These are phyloP conservation scores for Chrysodeixis includens DNA, from an alignment of 2,888 invertebrate genomes.

Conservation along the genomic window DNA sequence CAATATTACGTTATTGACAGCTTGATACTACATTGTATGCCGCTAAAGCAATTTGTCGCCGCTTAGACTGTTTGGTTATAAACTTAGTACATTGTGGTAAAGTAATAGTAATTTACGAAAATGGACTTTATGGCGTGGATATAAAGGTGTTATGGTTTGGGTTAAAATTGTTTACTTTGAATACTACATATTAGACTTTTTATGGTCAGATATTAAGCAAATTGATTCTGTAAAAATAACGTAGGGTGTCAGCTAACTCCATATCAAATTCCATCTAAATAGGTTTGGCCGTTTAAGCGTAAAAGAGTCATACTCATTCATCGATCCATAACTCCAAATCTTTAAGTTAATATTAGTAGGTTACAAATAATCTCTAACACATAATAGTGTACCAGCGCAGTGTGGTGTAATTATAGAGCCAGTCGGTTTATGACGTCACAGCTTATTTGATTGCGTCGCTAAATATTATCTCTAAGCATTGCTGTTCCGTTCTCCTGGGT, in stretches of 20 bases:
- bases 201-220: no score
- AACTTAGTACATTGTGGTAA: conserved; percentile 1
- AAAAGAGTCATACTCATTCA: no score
- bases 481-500: conserved; percentile 34
- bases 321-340: no score
- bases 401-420: conserved; percentile 36
- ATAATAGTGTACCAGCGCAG: background rate
- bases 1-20: conserved; percentile 38
- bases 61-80: conserved; percentile 25
- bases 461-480: conserved; percentile 50
- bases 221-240: background rate
- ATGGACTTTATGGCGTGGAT: background rate
- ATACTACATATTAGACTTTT: no score
- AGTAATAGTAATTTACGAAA: background rate
- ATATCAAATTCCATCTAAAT: no score
- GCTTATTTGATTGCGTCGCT: conserved; percentile 47
- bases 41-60: conserved; percentile 39
- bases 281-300: no score
- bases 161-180: background rate
- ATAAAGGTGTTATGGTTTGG: background rate
- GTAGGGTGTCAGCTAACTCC: no score
- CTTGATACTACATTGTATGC: conserved; percentile 15
- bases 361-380: background rate
- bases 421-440: conserved; percentile 41
- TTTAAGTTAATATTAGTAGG: no score